A percentile compares a stretch with the other conserved stretches of the same genome.
phyloP scores from a whole-genome alignment of 2,797 vertebrate species.

The Acipenser oxyrinchus region DNA sequence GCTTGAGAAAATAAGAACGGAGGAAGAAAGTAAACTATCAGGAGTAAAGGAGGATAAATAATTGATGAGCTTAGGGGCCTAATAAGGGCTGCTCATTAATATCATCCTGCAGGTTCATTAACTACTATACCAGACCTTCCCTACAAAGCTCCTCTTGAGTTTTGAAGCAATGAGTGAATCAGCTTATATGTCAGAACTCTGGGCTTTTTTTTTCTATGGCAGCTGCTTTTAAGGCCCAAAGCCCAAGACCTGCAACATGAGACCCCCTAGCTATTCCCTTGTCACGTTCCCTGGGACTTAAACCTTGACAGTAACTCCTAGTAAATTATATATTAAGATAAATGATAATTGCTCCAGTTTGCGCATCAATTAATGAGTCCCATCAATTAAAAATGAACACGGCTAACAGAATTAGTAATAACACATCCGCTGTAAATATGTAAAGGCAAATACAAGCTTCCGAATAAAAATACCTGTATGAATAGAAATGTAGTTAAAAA shows the following conservation, averaged over 20 bases:
- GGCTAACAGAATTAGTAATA: slow-evolving; percentile 81
- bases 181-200: slow-evolving; percentile 49
- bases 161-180: slow-evolving; percentile 52
- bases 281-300: slow-evolving; percentile 61
- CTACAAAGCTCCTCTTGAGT: slow-evolving; percentile 50
- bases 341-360: slow-evolving; percentile 96
- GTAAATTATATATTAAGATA: slow-evolving; percentile 99
- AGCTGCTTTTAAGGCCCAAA: slow-evolving; percentile 57
- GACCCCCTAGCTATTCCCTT: slow-evolving; percentile 35
- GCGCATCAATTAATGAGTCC: slow-evolving; percentile 88
- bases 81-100: slow-evolving; percentile 60
- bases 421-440: slow-evolving; percentile 43
- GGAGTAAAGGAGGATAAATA: slow-evolving; percentile 60
- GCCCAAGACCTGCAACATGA: slow-evolving; percentile 43
- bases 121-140: slow-evolving; percentile 53
- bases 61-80: slow-evolving; percentile 65
- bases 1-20: slow-evolving; percentile 42
- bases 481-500: too few relatives aligned
- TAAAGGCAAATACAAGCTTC: too few relatives aligned
- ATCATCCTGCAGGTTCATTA: slow-evolving; percentile 67
- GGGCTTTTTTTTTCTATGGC: slow-evolving; percentile 43
- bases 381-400: slow-evolving; percentile 96
- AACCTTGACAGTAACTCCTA: slow-evolving; percentile 83
- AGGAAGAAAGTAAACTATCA: slow-evolving; percentile 48
- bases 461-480: too few relatives aligned